These are phyloP conservation scores for Nemotelus nigrinus DNA, from an alignment of 2,888 invertebrate genomes.

Conservation along the genomic window DNA sequence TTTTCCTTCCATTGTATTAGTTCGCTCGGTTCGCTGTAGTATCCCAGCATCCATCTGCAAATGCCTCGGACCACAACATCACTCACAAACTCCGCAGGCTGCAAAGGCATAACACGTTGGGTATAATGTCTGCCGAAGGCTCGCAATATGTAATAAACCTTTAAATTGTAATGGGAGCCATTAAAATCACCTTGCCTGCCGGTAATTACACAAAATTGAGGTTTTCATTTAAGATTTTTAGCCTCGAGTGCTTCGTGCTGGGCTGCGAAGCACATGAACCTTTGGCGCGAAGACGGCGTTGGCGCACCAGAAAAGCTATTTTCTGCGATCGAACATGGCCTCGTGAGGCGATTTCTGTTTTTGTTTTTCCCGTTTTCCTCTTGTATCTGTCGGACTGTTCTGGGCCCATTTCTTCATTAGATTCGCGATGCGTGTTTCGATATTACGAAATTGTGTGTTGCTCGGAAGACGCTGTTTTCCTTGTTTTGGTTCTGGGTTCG, in stretches of 20 bases:
- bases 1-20: neutral
- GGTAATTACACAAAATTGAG: conserved; percentile 52
- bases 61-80: neutral
- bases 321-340: no score
- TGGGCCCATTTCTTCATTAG: no score
- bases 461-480: no score
- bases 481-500: no score
- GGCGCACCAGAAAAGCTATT: no score
- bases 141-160: conserved; percentile 35
- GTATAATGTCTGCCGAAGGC: conserved; percentile 6
- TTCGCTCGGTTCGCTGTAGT: neutral
- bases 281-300: no score
- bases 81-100: neutral
- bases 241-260: conserved; percentile 19
- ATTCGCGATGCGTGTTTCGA: no score
- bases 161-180: conserved; percentile 49
- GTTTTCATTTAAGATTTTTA: conserved; percentile 49
- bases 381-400: no score
- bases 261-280: neutral
- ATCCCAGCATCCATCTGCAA: neutral
- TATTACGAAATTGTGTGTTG: no score
- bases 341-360: no score
- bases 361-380: no score
- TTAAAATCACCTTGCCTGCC: conserved; percentile 52
- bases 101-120: neutral